Evolutionary conservation across 2,113 vertebrate species (phyloP).

Genomic region (Ochotona princeps): DNA sequence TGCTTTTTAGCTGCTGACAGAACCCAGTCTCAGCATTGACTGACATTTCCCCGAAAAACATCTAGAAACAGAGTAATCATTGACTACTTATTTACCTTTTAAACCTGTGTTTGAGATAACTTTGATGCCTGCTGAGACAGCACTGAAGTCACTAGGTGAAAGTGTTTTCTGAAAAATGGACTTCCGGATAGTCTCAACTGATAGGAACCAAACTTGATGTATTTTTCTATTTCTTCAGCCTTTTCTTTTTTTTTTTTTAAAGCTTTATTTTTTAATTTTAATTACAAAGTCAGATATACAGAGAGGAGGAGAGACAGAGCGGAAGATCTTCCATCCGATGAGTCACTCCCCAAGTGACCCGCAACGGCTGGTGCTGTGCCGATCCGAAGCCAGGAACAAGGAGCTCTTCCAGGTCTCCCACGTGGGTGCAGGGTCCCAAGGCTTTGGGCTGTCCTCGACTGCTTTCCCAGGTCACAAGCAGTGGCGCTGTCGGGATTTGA

Average conservation of each 20-base stretch:
- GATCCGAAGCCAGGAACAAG: too few relatives aligned
- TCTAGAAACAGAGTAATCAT: slow-evolving; percentile 83
- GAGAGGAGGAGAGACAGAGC: too few relatives aligned
- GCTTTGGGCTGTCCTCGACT: too few relatives aligned
- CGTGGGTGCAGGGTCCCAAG: too few relatives aligned
- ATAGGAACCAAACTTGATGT: slow-evolving; percentile 15
- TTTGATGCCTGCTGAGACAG: slow-evolving; percentile 29
- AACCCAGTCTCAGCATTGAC: slow-evolving; percentile 56
- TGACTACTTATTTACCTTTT: slow-evolving; percentile 84
- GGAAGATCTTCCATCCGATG: too few relatives aligned
- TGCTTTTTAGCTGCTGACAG: background rate
- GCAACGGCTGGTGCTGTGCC: too few relatives aligned
- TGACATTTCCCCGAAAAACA: slow-evolving; percentile 74
- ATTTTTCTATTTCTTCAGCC: background rate
- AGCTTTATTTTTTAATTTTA: too few relatives aligned
- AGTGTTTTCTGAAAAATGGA: slow-evolving; percentile 20
- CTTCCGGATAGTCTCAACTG: slow-evolving; percentile 43
- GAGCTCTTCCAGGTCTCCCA: too few relatives aligned
- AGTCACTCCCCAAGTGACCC: too few relatives aligned
- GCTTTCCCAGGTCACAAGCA: too few relatives aligned
- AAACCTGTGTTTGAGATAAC: slow-evolving; percentile 65
- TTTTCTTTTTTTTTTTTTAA: background rate
- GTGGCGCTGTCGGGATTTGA: too few relatives aligned
- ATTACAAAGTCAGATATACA: too few relatives aligned
- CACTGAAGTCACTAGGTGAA: slow-evolving; percentile 55